These are phyloP conservation scores for Lepidurus apus DNA, from an alignment of 1,140 invertebrate species.

Conservation along the genomic window DNA sequence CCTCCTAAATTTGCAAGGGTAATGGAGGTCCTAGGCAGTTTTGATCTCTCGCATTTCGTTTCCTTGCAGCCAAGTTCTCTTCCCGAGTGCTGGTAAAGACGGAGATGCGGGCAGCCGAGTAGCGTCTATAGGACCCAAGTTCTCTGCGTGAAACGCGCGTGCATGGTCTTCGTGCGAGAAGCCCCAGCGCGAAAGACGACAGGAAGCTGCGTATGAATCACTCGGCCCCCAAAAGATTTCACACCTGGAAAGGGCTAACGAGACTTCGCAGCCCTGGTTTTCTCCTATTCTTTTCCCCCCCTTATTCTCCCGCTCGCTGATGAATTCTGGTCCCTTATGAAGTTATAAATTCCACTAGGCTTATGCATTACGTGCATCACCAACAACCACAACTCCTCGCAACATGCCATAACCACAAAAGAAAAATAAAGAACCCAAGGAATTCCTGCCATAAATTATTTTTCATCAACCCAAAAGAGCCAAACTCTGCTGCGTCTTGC, in stretches of 20 bases:
- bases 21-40: background rate
- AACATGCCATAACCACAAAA: conserved; percentile 18
- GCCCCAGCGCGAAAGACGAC: conserved; percentile 8
- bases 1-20: conserved; percentile 5
- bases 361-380: conserved; percentile 17
- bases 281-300: background rate
- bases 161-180: conserved; percentile 12
- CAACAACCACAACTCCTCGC: conserved; percentile 18
- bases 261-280: background rate
- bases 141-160: conserved; percentile 10
- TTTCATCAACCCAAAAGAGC: background rate
- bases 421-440: conserved; percentile 18
- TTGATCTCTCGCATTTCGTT: background rate
- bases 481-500: background rate
- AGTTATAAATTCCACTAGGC: conserved; percentile 22
- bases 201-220: conserved; percentile 21
- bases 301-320: background rate
- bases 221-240: conserved; percentile 20
- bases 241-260: conserved; percentile 20
- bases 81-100: background rate
- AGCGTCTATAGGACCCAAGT: background rate
- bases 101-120: background rate
- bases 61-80: background rate
- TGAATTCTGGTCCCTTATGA: conserved; percentile 16
- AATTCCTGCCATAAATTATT: conserved; percentile 11